phyloP scores from a whole-genome alignment of 2,113 vertebrate species.

The Stictonetta naevosa region DNA sequence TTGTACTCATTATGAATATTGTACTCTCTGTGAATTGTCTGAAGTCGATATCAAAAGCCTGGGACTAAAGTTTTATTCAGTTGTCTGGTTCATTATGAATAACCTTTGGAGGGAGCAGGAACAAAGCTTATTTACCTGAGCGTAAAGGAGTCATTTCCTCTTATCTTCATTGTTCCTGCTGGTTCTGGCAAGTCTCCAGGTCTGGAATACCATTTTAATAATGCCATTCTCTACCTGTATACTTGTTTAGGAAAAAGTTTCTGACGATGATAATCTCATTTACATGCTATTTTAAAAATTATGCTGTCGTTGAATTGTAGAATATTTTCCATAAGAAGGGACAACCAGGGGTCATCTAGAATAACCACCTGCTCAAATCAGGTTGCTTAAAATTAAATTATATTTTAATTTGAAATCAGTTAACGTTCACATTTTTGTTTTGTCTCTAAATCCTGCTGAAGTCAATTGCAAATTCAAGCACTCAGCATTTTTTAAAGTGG shows the following conservation, averaged over 20 bases:
- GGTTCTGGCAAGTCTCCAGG: not conserved
- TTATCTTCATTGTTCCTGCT: not conserved
- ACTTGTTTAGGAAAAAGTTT: not conserved
- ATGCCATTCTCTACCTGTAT: not conserved
- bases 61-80: not conserved
- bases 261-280: not conserved
- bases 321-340: not conserved
- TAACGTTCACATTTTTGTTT: not conserved
- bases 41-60: not conserved
- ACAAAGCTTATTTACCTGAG: not conserved
- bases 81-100: not conserved
- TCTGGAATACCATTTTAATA: not conserved
- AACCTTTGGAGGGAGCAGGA: not conserved
- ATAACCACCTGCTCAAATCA: not conserved
- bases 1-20: not conserved
- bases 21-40: not conserved
- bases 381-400: not conserved
- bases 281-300: not conserved
- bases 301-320: not conserved
- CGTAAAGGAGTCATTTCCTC: not conserved
- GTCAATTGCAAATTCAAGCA: not conserved
- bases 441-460: not conserved
- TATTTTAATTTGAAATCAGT: not conserved
- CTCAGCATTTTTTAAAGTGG: slow-evolving; percentile 6
- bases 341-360: not conserved